Evolutionary conservation across 2,888 invertebrate genomes (phyloP).

Genomic region (Coelopa pilipes): DNA sequence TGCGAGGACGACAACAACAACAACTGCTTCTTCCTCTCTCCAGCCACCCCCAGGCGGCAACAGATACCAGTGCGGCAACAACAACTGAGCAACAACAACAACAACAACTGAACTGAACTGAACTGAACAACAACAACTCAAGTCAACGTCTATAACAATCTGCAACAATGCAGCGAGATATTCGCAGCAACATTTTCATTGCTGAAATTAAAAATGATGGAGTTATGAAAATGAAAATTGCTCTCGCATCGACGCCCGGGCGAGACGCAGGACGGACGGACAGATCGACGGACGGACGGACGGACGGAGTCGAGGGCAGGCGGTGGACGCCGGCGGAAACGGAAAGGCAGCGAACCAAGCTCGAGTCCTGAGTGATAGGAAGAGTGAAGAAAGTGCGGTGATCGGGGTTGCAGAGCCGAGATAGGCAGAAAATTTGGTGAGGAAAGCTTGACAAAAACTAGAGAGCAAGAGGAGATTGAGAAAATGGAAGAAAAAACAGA

Average conservation of each 20-base stretch:
- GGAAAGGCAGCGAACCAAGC: no score
- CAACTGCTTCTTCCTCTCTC: background rate
- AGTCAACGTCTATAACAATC: background rate
- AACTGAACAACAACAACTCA: background rate
- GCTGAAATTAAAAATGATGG: slow-evolving; percentile 36
- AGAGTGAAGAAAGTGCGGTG: no score
- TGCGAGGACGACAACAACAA: slow-evolving; percentile 16
- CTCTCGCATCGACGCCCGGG: slow-evolving; percentile 5
- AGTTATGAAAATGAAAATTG: slow-evolving; percentile 35
- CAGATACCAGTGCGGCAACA: background rate
- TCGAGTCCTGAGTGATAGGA: no score
- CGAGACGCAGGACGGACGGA: background rate
- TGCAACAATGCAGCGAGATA: slow-evolving; percentile 25
- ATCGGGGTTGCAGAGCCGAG: no score
- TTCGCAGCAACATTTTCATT: slow-evolving; percentile 33
- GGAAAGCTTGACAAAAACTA: no score
- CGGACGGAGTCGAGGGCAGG: no score
- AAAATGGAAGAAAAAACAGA: no score
- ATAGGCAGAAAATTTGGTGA: no score
- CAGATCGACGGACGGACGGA: no score
- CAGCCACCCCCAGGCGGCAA: background rate
- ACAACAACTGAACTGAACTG: background rate
- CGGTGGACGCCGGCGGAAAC: no score
- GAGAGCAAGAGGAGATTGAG: no score
- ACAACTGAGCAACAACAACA: background rate